Percentiles rank a stretch among this genome's conserved stretches.
Evolutionary conservation across 2,797 vertebrate species (phyloP).

Genomic region (Pagetopsis macropterus): DNA sequence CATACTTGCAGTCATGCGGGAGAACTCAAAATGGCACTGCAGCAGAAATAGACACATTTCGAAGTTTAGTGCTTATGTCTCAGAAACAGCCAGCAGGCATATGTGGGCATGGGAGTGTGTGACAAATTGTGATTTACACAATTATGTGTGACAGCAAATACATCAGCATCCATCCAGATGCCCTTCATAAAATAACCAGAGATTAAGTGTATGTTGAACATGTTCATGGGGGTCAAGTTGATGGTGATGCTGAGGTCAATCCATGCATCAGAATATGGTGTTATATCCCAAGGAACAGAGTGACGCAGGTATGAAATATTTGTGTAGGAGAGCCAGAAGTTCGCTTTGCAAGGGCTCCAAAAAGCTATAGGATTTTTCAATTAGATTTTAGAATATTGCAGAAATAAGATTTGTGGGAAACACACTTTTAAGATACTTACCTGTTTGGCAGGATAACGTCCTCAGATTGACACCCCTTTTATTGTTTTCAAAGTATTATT

Average conservation of each 20-base stretch:
- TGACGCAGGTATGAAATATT: no score
- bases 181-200: not conserved
- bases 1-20: conserved; percentile 33
- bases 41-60: conserved; percentile 37
- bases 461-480: no score
- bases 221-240: not conserved
- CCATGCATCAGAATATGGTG: not conserved
- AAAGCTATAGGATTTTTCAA: no score
- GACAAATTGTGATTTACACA: not conserved
- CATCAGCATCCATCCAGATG: not conserved
- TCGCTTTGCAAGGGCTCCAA: no score
- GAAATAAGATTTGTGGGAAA: no score
- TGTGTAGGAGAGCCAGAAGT: no score
- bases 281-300: not conserved
- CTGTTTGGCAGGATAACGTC: no score
- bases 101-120: not conserved
- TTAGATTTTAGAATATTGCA: no score
- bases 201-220: not conserved
- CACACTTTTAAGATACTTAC: no score
- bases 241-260: not conserved
- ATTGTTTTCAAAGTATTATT: no score
- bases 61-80: conserved; percentile 1
- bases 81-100: not conserved
- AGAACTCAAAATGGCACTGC: conserved; percentile 46
- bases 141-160: not conserved